A percentile compares a stretch with the other conserved stretches of the same genome.
These are phyloP conservation scores for Apis cerana DNA, from an alignment of 1,140 invertebrate genomes.

Conservation along the genomic window DNA sequence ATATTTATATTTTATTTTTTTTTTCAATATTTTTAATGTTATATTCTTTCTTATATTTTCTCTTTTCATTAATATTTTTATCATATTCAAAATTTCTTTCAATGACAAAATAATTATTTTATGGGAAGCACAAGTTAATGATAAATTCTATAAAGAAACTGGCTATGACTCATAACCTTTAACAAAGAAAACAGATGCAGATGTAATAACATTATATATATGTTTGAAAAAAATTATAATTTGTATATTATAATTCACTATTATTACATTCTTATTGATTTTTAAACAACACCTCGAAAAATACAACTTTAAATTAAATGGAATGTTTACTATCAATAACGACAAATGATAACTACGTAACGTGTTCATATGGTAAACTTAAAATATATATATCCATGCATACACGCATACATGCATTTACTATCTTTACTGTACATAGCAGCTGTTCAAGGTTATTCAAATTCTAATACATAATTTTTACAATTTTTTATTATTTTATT, in stretches of 20 bases:
- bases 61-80: neutral
- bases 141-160: constrained; percentile 4
- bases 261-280: neutral
- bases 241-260: neutral
- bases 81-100: neutral
- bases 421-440: neutral
- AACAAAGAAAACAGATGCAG: constrained; percentile 29
- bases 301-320: constrained; percentile 2
- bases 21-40: neutral
- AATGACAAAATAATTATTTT: neutral
- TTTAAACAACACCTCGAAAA: neutral
- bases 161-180: constrained; percentile 58
- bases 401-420: neutral
- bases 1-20: neutral
- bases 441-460: neutral
- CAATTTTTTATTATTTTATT: neutral
- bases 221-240: neutral
- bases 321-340: constrained; percentile 38
- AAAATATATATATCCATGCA: neutral
- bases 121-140: neutral
- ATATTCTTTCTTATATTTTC: neutral
- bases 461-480: neutral
- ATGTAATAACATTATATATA: neutral
- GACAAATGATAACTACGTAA: constrained; percentile 1
- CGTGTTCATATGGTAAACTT: neutral